A percentile compares a stretch with the other conserved stretches of the same genome.
Conservation (phyloP, 2,113 vertebrate species). For the Lepus timidus region DNA sequence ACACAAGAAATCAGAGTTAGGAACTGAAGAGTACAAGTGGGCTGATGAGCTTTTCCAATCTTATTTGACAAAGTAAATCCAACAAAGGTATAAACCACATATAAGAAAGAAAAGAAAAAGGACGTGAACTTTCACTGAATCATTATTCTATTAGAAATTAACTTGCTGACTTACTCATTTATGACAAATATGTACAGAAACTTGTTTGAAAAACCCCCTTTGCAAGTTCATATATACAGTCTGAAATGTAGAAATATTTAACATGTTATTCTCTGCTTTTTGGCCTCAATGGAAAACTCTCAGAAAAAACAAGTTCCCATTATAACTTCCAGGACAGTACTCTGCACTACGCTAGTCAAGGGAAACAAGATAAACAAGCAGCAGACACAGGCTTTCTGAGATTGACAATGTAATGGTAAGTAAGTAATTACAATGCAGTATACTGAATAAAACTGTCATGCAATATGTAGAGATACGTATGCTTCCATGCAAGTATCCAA, state of each 20-base stretch:
- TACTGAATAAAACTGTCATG: not conserved
- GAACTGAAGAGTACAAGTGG: not conserved
- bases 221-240: not conserved
- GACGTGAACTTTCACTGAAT: not conserved
- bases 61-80: not conserved
- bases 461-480: not conserved
- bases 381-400: not conserved
- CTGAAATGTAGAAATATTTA: not conserved
- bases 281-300: not conserved
- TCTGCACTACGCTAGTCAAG: not conserved
- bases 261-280: not conserved
- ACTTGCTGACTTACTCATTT: not conserved
- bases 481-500: not conserved
- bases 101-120: not conserved
- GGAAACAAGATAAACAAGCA: conserved; percentile 9
- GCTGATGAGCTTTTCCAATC: not conserved
- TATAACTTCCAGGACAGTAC: not conserved
- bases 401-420: not conserved
- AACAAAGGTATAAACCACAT: not conserved
- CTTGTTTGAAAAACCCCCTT: not conserved
- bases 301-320: not conserved
- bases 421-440: conserved; percentile 8
- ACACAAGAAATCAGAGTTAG: not conserved
- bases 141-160: not conserved
- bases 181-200: not conserved